Percentiles rank a stretch among this genome's conserved stretches.
Conservation (phyloP, 2,113 vertebrate genomes). For the Hipposideros armiger region DNA sequence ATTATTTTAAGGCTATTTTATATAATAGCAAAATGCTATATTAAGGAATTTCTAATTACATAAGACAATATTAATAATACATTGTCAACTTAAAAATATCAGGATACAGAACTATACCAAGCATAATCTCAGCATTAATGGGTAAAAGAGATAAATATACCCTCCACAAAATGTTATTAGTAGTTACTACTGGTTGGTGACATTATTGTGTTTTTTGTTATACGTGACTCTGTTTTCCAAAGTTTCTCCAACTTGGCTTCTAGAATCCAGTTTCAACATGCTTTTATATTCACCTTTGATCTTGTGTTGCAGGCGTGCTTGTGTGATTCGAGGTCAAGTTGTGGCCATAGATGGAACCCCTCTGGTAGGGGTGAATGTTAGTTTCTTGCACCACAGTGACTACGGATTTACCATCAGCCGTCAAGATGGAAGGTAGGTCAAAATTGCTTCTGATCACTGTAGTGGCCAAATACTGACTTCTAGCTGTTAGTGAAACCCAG, state of each 20-base stretch:
- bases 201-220: conserved; percentile 58
- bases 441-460: neutral
- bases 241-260: conserved; percentile 34
- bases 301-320: conserved; percentile 90
- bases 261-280: conserved; percentile 42
- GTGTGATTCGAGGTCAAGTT: conserved; percentile 96
- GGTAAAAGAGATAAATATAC: neutral
- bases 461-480: neutral
- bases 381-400: conserved; percentile 95
- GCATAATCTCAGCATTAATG: conserved; percentile 23
- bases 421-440: conserved; percentile 95
- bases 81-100: conserved; percentile 51
- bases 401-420: conserved; percentile 98
- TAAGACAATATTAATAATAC: neutral
- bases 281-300: conserved; percentile 55
- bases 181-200: neutral
- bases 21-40: neutral
- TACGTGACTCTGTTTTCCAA: conserved; percentile 10
- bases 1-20: neutral
- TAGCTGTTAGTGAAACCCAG: neutral
- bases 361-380: conserved; percentile 97
- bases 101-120: neutral
- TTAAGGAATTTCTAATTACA: conserved; percentile 59
- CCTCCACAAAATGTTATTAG: neutral
- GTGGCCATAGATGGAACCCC: conserved; percentile 94